Evolutionary conservation across 1,140 invertebrate genomes (phyloP).

Genomic region (Drosophila yakuba): DNA sequence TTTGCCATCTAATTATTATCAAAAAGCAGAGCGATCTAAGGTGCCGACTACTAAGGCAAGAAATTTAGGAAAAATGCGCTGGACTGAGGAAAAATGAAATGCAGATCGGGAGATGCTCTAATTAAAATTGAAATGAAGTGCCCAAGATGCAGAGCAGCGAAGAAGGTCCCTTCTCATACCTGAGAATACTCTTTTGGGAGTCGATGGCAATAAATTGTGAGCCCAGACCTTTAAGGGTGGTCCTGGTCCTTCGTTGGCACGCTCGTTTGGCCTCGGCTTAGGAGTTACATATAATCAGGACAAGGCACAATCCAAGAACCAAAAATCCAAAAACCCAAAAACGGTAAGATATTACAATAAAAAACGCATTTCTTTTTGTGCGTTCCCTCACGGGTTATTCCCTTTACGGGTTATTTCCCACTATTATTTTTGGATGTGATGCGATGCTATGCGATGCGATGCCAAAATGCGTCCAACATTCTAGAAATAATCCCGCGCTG

Average conservation of each 20-base stretch:
- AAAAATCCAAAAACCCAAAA: conserved; percentile 12
- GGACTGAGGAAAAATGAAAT: conserved; percentile 43
- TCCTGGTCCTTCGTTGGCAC: conserved; percentile 69
- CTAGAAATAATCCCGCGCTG: conserved; percentile 62
- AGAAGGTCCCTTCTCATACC: conserved; percentile 57
- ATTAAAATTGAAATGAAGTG: conserved; percentile 80
- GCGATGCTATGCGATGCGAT: not conserved
- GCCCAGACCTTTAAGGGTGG: conserved; percentile 58
- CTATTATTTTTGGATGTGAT: conserved; percentile 38
- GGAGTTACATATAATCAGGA: conserved; percentile 6
- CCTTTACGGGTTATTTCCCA: not conserved
- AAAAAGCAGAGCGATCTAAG: conserved; percentile 25
- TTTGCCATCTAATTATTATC: conserved; percentile 82
- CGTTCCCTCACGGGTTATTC: not conserved
- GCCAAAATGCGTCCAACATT: conserved; percentile 58
- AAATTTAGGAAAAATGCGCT: conserved; percentile 11
- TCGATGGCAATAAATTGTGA: conserved; percentile 60
- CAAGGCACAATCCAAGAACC: conserved; percentile 2
- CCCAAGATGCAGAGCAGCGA: conserved; percentile 51
- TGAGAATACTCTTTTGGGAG: not conserved
- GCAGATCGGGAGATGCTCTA: conserved; percentile 67
- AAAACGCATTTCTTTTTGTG: conserved; percentile 61
- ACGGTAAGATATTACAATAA: conserved; percentile 66
- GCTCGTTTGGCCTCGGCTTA: conserved; percentile 54
- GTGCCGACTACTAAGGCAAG: conserved; percentile 43